Evolutionary conservation across 2,888 invertebrate genomes (phyloP), one percentile per base, ranked within the genome.

Genomic region (Polydrusus cervinus): DNA sequence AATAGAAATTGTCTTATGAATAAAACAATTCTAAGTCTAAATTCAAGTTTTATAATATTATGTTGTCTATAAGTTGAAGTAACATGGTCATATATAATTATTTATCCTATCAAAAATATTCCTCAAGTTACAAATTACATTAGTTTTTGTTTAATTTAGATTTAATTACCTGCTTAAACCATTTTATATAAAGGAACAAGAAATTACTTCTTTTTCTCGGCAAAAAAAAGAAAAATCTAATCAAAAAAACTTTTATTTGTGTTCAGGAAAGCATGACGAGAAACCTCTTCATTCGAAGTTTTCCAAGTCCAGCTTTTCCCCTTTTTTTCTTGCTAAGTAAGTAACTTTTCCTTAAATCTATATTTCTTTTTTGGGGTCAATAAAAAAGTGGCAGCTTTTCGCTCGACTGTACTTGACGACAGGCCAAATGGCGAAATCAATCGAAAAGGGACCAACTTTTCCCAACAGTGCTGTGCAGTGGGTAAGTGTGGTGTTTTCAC

Each of bases 181-280:
- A 34, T 34, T 34, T 34, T 34, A 34, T 7, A 34, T 34, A 9
- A 34, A 34, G 1, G 1, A 8, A 34, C 34, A 34, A 34, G 7
- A 34, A 34, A 34, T 34, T 6, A 34, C 3, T 34, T 3, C 16
- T 38, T 38, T 38, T 38, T 38, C 18, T 11, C 16, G n/a, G 43
- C 13, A 14, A 16, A 40, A 68, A 68, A 53, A 60, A 68, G 71
- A 66, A 51, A 75, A 75, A 75, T 57, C 65, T 74, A 77, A 77
- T 77, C 74, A 57, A 71, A 77, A 77, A 77, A 77, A 77, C 67
- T 77, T 77, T 77, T 77, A 77, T 77, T 77, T 77, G 71, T 67
- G 71, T 71, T 77, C 74, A 71, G 74, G 67, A 71, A 51, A 77
- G 74, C 77, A 74, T 68, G 71, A 67, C 74, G 77, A 74, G 74